Evolutionary conservation across 2,113 vertebrate species (phyloP).

Genomic region (Varanus komodoensis): DNA sequence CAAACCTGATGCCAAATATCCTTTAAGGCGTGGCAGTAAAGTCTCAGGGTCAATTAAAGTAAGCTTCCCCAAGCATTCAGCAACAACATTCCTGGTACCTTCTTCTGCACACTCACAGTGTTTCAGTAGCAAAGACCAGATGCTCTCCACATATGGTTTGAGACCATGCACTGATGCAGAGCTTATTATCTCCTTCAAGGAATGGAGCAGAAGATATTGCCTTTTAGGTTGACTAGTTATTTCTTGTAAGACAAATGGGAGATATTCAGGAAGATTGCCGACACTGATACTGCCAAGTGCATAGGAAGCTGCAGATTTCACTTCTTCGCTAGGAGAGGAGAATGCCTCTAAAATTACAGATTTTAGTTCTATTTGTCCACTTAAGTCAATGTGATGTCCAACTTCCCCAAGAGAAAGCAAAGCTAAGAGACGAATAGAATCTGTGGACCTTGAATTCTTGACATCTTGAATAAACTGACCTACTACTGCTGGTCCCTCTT

Average conservation of each 20-base stretch:
- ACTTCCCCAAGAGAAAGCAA: constrained; percentile 97
- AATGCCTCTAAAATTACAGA: constrained; percentile 97
- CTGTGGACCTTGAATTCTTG: constrained; percentile 97
- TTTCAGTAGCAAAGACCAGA: constrained; percentile 95
- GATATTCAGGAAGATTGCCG: constrained; percentile 96
- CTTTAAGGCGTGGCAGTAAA: constrained; percentile 93
- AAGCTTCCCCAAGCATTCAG: constrained; percentile 96
- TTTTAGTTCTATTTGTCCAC: constrained; percentile 95
- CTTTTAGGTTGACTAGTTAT: constrained; percentile 96
- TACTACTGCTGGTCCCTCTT: constrained; percentile 95
- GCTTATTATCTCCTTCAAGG: constrained; percentile 98
- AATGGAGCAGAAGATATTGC: constrained; percentile 97
- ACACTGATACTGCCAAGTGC: constrained; percentile 97
- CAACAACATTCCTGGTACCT: constrained; percentile 97
- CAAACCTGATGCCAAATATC: constrained; percentile 95
- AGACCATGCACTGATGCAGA: constrained; percentile 93
- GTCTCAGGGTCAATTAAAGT: constrained; percentile 97
- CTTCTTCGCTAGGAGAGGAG: constrained; percentile 98
- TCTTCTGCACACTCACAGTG: constrained; percentile 98
- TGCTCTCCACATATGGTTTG: constrained; percentile 96
- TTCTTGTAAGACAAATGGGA: constrained; percentile 98
- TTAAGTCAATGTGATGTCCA: constrained; percentile 97
- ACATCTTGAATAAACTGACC: constrained; percentile 99
- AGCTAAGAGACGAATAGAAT: constrained; percentile 95
- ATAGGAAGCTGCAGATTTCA: constrained; percentile 96